Base-by-base conservation (phyloP, 2,888 invertebrate species). In the Poecilobothrus nobilitatus region DNA sequence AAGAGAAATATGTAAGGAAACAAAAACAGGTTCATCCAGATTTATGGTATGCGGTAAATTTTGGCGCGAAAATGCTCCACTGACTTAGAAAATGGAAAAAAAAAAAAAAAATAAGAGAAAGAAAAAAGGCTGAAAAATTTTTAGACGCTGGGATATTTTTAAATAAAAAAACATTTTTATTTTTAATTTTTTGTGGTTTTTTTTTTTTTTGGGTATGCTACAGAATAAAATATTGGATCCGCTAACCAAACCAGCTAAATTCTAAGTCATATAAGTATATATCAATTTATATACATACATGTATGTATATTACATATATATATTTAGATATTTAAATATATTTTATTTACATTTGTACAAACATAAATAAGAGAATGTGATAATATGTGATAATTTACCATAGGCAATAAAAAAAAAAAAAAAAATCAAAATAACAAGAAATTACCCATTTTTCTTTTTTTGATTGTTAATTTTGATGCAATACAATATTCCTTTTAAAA, bases 61-160 rank as follows among this genome's bases (percentile, higher is more conserved):
- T 70, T 68, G 70, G 68, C 68, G 68, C 68, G 68, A 70, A 70
- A 70, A 68, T 70, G 70, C 63, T 70, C 70, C 63, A 70, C 70
- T 70, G 70, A 68, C 70, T 70, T 68, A 68, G 67, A 63, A 27
- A 27, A 27, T 27, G 2, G 2, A 27, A 27, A 27, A 27, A 27
- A 61, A 61, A 61, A 15, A 53, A 53, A 63, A 27, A 63, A 53
- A 53, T 18, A 12, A 1, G 18, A 53, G 18, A 53, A 18, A 53
- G 18, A 53, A 9, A 53, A 53, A 18, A 53, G 15, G 15, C 9
- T 18, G 3, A 53, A 53, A 53, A 53, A 53, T 53, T 15, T 12
- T 15, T 12, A 18, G 18, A 53, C 37, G 37, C 37, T 37, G 4
- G 8, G 37, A 8, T 37, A 7, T 37, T 37, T 12, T 12, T 34